These are phyloP conservation scores for Amia ocellicauda DNA, from an alignment of 2,113 vertebrate genomes.

Conservation along the genomic window DNA sequence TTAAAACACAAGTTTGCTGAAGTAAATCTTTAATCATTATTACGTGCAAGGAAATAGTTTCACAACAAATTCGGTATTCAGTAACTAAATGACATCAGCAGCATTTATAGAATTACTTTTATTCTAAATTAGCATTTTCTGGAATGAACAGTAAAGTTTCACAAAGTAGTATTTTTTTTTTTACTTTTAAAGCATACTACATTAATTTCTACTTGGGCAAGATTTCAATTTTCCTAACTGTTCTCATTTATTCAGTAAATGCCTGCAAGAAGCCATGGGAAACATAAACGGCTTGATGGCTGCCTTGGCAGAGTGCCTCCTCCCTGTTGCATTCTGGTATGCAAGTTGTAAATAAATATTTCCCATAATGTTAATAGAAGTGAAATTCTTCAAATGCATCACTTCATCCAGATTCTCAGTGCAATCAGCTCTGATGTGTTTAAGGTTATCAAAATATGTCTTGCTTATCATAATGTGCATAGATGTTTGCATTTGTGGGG, in stretches of 20 bases:
- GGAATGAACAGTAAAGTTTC: too few species aligned
- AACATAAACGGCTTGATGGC: background rate
- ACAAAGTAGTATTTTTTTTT: too few species aligned
- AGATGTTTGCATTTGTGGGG: background rate
- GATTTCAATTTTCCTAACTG: conserved; percentile 2
- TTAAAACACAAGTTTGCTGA: too few species aligned
- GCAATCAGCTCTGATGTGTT: background rate
- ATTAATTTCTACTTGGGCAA: background rate
- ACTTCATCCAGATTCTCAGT: background rate
- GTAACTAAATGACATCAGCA: too few species aligned
- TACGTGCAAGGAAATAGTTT: too few species aligned
- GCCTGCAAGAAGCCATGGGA: conserved; percentile 1
- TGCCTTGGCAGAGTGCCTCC: background rate
- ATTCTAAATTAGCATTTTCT: too few species aligned
- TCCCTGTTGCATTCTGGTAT: background rate
- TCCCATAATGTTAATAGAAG: background rate
- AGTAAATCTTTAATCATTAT: too few species aligned
- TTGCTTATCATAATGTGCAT: background rate
- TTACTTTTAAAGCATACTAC: background rate
- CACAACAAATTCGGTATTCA: too few species aligned
- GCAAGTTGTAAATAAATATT: background rate
- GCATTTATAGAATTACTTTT: too few species aligned
- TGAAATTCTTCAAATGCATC: background rate
- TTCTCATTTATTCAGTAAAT: background rate
- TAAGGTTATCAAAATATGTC: background rate